These are phyloP conservation scores for Pantelozetes paolii DNA, from an alignment of 2,888 invertebrate genomes.

Conservation along the genomic window DNA sequence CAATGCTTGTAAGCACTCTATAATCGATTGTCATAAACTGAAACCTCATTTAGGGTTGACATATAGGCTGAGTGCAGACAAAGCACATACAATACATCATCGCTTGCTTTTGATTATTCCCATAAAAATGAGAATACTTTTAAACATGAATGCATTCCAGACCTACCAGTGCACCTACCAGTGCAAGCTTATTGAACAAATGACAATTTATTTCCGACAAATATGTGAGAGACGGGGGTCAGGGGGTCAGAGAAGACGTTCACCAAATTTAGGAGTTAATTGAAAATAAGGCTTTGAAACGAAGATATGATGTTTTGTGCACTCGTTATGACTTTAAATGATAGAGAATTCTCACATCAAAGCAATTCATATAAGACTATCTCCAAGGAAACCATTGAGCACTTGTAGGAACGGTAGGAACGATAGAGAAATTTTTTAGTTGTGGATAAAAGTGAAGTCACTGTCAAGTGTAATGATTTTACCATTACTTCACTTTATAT, in stretches of 20 bases:
- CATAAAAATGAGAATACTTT: slow-evolving; percentile 34
- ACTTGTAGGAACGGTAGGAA: slow-evolving; percentile 21
- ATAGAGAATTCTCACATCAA: background rate
- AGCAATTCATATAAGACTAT: background rate
- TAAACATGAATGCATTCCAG: slow-evolving; percentile 21
- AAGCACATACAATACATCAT: slow-evolving; percentile 13
- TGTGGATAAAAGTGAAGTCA: slow-evolving; percentile 2
- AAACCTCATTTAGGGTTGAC: background rate
- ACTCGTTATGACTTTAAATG: background rate
- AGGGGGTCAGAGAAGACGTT: slow-evolving; percentile 25
- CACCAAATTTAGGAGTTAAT: slow-evolving; percentile 24
- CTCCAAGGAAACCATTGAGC: slow-evolving; percentile 14
- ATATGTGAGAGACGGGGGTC: slow-evolving; percentile 5
- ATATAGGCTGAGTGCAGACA: slow-evolving; percentile 4
- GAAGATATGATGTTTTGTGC: slow-evolving; percentile 4
- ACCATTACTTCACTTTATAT: background rate
- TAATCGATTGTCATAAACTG: slow-evolving; percentile 8
- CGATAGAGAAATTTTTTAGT: background rate
- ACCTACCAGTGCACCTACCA: background rate
- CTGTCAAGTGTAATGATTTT: slow-evolving; percentile 30
- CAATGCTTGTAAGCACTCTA: background rate
- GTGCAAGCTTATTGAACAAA: slow-evolving; percentile 5
- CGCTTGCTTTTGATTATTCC: slow-evolving; percentile 29
- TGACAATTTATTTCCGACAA: slow-evolving; percentile 24
- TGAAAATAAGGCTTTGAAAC: slow-evolving; percentile 29